Evolutionary conservation across 2,113 vertebrate species (phyloP).

Genomic region (Picathartes gymnocephalus): DNA sequence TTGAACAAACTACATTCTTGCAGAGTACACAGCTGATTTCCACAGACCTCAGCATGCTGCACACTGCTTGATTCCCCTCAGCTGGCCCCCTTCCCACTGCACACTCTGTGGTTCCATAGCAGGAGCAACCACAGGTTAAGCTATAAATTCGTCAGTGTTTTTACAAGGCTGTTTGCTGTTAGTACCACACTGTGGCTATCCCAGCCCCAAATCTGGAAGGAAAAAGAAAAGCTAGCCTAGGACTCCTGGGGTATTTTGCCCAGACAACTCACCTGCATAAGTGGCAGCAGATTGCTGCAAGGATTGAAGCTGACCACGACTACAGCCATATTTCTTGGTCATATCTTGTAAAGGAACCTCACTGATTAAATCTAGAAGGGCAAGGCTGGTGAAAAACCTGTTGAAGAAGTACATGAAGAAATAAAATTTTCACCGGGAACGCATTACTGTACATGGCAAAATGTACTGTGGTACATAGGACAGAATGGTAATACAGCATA

Average conservation of each 20-base stretch:
- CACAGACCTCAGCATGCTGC: background rate
- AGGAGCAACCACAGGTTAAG: background rate
- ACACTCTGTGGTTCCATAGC: background rate
- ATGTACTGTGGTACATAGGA: background rate
- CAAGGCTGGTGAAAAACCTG: slow-evolving; percentile 96
- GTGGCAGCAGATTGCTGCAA: slow-evolving; percentile 95
- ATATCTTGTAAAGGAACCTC: slow-evolving; percentile 87
- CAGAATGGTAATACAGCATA: background rate
- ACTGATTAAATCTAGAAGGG: slow-evolving; percentile 90
- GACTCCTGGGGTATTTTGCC: background rate
- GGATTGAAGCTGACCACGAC: slow-evolving; percentile 95
- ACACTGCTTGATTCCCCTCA: background rate
- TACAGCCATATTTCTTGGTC: slow-evolving; percentile 90
- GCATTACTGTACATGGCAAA: background rate
- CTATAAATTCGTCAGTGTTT: background rate
- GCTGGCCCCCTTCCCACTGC: background rate
- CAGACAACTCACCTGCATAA: slow-evolving; percentile 82
- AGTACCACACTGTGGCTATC: background rate
- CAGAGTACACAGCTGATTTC: background rate
- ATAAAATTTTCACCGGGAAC: background rate
- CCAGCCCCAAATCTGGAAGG: background rate
- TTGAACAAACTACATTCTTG: background rate
- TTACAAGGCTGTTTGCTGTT: background rate
- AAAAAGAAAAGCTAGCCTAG: background rate
- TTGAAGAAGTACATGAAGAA: background rate